phyloP scores from a whole-genome alignment of 2,797 vertebrate genomes.

The Tachyglossus aculeatus region DNA sequence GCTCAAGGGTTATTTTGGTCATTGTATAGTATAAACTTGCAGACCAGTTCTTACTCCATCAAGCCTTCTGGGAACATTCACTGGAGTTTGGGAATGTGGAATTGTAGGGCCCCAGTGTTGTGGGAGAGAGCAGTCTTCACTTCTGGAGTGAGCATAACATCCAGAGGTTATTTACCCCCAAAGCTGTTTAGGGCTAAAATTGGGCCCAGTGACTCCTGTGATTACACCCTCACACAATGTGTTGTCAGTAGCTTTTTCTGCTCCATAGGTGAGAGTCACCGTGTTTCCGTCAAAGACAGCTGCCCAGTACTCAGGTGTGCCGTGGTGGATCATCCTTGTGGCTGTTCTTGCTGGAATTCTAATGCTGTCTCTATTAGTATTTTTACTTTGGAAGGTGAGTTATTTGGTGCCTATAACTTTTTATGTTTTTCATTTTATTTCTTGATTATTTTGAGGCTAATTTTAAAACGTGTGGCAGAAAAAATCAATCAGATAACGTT shows the following conservation, averaged over 20 bases:
- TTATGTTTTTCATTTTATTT: conserved; percentile 3
- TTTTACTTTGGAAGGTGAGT: conserved; percentile 95
- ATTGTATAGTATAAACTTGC: too few species aligned
- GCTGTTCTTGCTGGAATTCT: conserved; percentile 90
- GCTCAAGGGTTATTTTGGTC: too few species aligned
- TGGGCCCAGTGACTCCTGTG: neutral
- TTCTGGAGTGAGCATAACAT: neutral
- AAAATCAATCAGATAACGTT: neutral
- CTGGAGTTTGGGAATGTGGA: too few species aligned
- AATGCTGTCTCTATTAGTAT: conserved; percentile 90
- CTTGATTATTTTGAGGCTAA: too few species aligned
- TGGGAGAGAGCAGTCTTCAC: neutral
- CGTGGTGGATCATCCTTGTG: conserved; percentile 96
- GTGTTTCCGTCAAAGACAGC: conserved; percentile 87
- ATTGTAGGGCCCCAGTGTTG: too few species aligned
- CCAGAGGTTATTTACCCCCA: neutral
- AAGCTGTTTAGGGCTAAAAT: neutral
- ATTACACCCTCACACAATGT: neutral
- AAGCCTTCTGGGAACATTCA: too few species aligned
- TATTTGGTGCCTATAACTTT: conserved; percentile 7
- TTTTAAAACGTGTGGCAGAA: conserved; percentile 7
- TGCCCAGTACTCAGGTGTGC: conserved; percentile 83
- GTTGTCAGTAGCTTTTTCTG: neutral
- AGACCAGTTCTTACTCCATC: too few species aligned
- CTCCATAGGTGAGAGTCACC: conserved; percentile 82